Percentiles rank a stretch among this genome's conserved stretches.
phyloP scores from a whole-genome alignment of 2,797 vertebrate species.

The Semaprochilodus insignis region DNA sequence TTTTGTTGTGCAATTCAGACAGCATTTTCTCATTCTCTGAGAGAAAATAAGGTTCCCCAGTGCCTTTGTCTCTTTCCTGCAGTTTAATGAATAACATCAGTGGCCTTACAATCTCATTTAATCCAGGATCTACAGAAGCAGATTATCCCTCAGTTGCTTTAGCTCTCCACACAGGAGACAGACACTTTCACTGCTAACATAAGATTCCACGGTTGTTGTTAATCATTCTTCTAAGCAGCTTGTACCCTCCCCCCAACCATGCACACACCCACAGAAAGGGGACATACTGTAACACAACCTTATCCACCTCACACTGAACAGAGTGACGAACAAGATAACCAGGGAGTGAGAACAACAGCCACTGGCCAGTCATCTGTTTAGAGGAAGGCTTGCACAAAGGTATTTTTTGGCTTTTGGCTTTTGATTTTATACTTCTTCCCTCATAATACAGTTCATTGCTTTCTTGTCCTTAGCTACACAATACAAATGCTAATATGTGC shows the following conservation, averaged over 20 bases:
- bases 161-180: neutral
- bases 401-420: neutral
- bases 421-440: neutral
- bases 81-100: neutral
- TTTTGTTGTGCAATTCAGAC: too few relatives aligned
- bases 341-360: neutral
- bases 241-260: neutral
- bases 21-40: too few relatives aligned
- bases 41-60: neutral
- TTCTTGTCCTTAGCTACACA: neutral
- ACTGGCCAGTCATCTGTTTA: neutral
- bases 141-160: neutral
- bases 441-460: neutral
- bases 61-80: neutral
- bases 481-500: neutral
- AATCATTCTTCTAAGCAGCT: neutral
- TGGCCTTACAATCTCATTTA: constrained; percentile 1
- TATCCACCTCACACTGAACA: neutral
- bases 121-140: neutral
- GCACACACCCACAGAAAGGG: neutral
- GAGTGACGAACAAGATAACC: neutral
- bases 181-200: neutral
- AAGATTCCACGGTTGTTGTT: neutral
- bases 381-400: neutral
- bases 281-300: neutral